Evolutionary conservation across 1,140 invertebrate genomes (phyloP), one percentile per base, ranked within the genome.

Genomic region (Platyura marginata): DNA sequence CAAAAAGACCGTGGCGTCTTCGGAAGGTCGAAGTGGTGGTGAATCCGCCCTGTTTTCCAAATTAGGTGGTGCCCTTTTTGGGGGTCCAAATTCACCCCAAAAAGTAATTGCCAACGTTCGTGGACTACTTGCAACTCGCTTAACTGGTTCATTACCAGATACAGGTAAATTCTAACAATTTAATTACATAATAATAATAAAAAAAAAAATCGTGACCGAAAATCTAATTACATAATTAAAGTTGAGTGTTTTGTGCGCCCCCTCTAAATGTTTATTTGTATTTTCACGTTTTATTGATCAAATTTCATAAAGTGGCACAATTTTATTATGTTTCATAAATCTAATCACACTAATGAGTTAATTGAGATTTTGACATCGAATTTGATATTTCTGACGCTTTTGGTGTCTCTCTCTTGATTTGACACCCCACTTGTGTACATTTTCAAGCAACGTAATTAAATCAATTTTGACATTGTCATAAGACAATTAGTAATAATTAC

Each of bases 41-140:
- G 58, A 61, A 42, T 57, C 59, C 44, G 55, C 59, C 46, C 55
- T 61, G 55, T 61, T 61, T 51, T 61, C 59, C 42, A 61, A 61
- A 55, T 52, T 61, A 54, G 61, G 62, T 52, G 63, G 63, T 47
- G 55, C 61, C 49, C 51, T 59, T 40, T 59, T 57, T 47, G 62
- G 66, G 54, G 63, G 60, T 40, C 60, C 59, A 51, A 64, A 65
- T 54, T 70, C 61, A 54, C 69, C 68, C 37, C 64, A 65, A 55
- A 64, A 59, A 34, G 67, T 70, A 47, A 69, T 70, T 48, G 65
- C 61, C 51, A 71, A 70, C 52, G 63, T 72, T 52, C 66, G 69
- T 50, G 69, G 69, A 47, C 70, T 68, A 51, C 62, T 71, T 50
- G 61, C 66, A 46, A 66, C 61, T 54, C 61, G 67, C 45, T 50